Base-by-base conservation (phyloP, 2,888 invertebrate species). In the Heliconius sara region DNA sequence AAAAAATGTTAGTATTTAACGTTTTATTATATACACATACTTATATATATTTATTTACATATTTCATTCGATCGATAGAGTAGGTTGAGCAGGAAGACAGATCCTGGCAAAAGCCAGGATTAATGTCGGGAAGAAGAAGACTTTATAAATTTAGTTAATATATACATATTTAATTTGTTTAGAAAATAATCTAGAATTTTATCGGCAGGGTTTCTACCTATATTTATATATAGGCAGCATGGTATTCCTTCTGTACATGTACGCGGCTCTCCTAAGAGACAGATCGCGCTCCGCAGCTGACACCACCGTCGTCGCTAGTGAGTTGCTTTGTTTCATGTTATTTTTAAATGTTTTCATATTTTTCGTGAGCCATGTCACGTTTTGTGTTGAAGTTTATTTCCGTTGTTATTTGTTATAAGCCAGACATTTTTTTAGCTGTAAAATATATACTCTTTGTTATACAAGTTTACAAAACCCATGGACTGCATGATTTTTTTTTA, bases 141-240 rank as follows among this genome's bases (percentile, higher is more conserved):
- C 39, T 39, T 39, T 10, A 10, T 39, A 39, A 10, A 39, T 39
- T 39, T 9, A 1, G 10, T 39, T 39, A 39, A 39, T 39, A 39
- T 39, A 47, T 19, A 19, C 47, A 47, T 47, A 47, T 0, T 47
- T 6, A 47, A 47, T 47, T 47, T 47, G 6, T 57, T 57, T 19
- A 22, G 19, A 22, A 57, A 57, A n/a, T n/a, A n/a, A n/a, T 60
- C 4, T 47, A 25, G 5, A 70, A 25, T 39, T 71, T 66, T 68
- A 16, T 52, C 79, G 84, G 27, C 93, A 98, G 96, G 98, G 97
- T 19, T 98, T 98, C 95, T 98, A 98, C 93, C 94, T 98, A 83
- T 98, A 98, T 91, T 96, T 98, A 83, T 98, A 98, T 93, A 96
- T 97, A 87, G 98, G 98, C 83, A 98, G 98, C 88, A 98, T 98